Conservation (phyloP, 92 coral and sea anemone species). For the Heliopora coerulea region DNA sequence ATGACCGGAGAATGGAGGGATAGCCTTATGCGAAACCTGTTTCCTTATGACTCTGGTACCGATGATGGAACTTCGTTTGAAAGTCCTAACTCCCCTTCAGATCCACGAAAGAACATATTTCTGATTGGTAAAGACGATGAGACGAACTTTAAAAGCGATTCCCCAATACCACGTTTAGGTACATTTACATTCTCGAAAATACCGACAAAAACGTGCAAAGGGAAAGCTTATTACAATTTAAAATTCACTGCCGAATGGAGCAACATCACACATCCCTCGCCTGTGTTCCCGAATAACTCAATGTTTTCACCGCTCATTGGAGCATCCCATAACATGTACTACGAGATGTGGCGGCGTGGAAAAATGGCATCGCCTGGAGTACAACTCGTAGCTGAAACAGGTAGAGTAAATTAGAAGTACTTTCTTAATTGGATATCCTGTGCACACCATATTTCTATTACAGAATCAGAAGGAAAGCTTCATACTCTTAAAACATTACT, state of each 20-base stretch:
- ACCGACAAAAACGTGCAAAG: constrained; percentile 31
- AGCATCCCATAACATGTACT: constrained; percentile 51
- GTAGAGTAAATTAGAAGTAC: constrained; percentile 8
- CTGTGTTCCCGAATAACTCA: constrained; percentile 11
- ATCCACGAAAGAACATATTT: neutral
- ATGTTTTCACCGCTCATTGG: constrained; percentile 55
- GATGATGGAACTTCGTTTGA: constrained; percentile 5
- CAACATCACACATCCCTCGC: constrained; percentile 32
- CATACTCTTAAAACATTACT: too few relatives aligned
- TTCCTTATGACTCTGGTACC: neutral
- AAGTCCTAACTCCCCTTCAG: neutral
- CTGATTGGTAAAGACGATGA: neutral
- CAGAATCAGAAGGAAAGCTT: too few relatives aligned
- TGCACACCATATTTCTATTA: too few relatives aligned
- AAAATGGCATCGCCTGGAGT: constrained; percentile 51
- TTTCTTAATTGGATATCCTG: too few relatives aligned
- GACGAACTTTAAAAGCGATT: constrained; percentile 1
- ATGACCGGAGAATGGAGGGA: neutral
- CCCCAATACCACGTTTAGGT: neutral
- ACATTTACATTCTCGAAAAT: neutral
- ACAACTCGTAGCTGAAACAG: constrained; percentile 50
- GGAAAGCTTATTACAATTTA: constrained; percentile 46
- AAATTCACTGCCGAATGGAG: constrained; percentile 48
- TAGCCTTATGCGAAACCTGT: neutral
- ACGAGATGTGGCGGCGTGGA: constrained; percentile 52